A percentile compares a stretch with the other conserved stretches of the same genome.
Conservation (phyloP, 2,888 invertebrate genomes). For the Elegia similella region DNA sequence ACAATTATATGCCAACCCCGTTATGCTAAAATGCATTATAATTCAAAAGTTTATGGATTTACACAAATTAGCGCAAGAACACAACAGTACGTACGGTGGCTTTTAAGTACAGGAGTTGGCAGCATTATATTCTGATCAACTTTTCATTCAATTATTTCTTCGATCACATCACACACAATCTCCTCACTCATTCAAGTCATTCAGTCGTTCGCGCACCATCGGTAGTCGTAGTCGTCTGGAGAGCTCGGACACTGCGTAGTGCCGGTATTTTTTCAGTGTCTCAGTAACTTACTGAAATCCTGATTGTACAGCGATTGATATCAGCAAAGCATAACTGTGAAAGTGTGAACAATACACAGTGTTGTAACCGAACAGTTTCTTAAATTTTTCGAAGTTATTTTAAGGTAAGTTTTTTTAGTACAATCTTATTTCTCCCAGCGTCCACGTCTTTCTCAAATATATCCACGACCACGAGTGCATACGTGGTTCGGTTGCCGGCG, state of each 20-base stretch:
- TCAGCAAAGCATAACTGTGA: constrained; percentile 53
- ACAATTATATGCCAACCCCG: no score
- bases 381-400: constrained; percentile 55
- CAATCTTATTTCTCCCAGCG: constrained; percentile 39
- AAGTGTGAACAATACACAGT: constrained; percentile 56
- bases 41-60: no score
- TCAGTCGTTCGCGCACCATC: constrained; percentile 63
- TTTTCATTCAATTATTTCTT: constrained; percentile 1
- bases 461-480: constrained; percentile 42
- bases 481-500: constrained; percentile 27
- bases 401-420: constrained; percentile 59
- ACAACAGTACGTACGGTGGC: no score
- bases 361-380: constrained; percentile 49
- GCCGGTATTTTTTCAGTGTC: constrained; percentile 63
- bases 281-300: constrained; percentile 35
- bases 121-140: background rate
- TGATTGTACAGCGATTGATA: constrained; percentile 39
- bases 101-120: background rate
- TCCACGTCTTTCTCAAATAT: constrained; percentile 33
- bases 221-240: constrained; percentile 63
- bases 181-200: background rate
- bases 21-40: no score
- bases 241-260: constrained; percentile 58
- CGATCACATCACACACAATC: background rate
- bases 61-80: no score